Evolutionary conservation across 2,888 invertebrate genomes (phyloP).

Genomic region (Polydrusus pterygomalis): DNA sequence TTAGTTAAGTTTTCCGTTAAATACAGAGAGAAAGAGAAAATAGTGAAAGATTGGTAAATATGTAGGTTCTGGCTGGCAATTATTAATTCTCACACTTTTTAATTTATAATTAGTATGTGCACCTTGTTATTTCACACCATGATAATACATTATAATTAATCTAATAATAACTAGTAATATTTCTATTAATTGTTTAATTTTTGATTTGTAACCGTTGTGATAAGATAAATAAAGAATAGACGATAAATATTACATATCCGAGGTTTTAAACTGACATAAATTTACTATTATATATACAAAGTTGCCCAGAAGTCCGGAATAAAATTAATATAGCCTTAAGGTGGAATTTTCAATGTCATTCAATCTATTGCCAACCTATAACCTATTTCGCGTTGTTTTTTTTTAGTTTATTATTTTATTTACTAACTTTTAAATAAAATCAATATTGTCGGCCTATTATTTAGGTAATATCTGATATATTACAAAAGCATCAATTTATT

Average conservation of each 20-base stretch:
- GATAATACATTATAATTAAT: slow-evolving; percentile 34
- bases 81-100: slow-evolving; percentile 50
- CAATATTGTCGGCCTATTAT: too few species aligned
- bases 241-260: not conserved
- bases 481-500: too few species aligned
- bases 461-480: too few species aligned
- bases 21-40: slow-evolving; percentile 50
- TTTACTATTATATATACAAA: too few species aligned
- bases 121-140: slow-evolving; percentile 47
- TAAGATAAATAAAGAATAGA: slow-evolving; percentile 3
- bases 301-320: too few species aligned
- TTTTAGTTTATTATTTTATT: too few species aligned
- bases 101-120: slow-evolving; percentile 48
- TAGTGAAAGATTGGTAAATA: slow-evolving; percentile 51
- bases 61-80: slow-evolving; percentile 42
- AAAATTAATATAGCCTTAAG: too few species aligned
- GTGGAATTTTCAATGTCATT: too few species aligned
- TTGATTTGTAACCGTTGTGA: not conserved
- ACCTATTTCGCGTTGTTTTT: too few species aligned
- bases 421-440: too few species aligned
- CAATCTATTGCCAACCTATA: too few species aligned
- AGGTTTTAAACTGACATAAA: not conserved
- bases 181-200: slow-evolving; percentile 12
- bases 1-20: slow-evolving; percentile 45
- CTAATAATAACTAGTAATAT: slow-evolving; percentile 29